Percentiles rank a stretch among this genome's conserved stretches.
These are phyloP conservation scores for Nannospalax galili DNA, from an alignment of 2,113 vertebrate genomes.

Conservation along the genomic window DNA sequence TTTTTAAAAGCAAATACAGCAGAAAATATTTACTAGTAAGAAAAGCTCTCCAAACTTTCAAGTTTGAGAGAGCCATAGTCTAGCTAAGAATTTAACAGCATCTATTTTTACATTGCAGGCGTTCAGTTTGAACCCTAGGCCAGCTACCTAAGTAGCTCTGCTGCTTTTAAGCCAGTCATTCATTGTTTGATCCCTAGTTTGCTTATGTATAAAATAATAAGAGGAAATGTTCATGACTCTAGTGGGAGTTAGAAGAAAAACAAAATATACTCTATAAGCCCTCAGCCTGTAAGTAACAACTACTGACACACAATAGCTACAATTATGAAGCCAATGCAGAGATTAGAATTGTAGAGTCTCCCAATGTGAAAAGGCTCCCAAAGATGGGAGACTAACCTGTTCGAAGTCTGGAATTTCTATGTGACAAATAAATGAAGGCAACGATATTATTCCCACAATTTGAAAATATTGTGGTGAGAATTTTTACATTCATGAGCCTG, in stretches of 20 bases:
- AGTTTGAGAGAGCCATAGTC: neutral
- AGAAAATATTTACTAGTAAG: neutral
- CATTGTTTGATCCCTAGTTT: neutral
- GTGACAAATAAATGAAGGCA: neutral
- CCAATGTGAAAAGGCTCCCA: neutral
- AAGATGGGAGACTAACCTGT: neutral
- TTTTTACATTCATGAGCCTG: neutral
- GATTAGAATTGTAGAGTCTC: neutral
- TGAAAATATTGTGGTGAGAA: neutral
- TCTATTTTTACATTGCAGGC: neutral
- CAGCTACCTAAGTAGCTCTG: neutral
- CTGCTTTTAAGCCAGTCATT: neutral
- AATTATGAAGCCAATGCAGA: neutral
- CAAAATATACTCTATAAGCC: neutral
- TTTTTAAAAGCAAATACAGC: neutral
- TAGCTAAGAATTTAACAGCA: neutral
- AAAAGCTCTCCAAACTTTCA: neutral
- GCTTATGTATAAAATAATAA: neutral
- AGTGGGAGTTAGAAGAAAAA: neutral
- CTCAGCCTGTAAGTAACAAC: neutral
- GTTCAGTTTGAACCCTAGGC: neutral
- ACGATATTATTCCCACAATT: neutral
- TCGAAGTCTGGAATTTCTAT: constrained; percentile 9
- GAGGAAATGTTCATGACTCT: neutral
- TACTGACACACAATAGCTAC: no score